These are phyloP conservation scores for Vulpes lagopus DNA, from an alignment of 2,113 vertebrate genomes.

Conservation along the genomic window DNA sequence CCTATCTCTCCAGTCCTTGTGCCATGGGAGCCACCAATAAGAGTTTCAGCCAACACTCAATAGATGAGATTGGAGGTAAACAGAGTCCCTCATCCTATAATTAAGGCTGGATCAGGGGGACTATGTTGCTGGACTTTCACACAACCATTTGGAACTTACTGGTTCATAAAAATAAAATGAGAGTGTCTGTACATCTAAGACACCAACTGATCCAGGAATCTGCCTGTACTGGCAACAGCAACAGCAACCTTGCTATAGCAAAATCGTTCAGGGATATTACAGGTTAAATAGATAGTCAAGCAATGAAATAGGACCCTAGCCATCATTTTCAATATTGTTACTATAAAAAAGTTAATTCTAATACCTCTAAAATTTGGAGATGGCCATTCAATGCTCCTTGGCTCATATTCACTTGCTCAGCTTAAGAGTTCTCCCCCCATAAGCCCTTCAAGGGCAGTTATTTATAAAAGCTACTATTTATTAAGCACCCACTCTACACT, in stretches of 20 bases:
- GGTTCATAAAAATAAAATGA: conserved; percentile 37
- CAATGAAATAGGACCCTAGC: not conserved
- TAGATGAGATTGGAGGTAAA: not conserved
- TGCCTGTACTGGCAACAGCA: not conserved
- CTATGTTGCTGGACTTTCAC: not conserved
- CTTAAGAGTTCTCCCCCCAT: not conserved
- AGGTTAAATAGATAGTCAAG: not conserved
- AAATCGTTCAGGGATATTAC: not conserved
- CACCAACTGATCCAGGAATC: not conserved
- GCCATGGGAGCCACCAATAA: not conserved
- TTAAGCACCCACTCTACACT: not conserved
- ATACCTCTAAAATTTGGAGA: not conserved
- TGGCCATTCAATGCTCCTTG: not conserved
- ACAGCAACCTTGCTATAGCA: not conserved
- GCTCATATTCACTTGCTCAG: not conserved
- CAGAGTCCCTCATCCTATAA: not conserved
- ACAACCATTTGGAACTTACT: not conserved
- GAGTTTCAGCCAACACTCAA: not conserved
- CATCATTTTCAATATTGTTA: conserved; percentile 20
- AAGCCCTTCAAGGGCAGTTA: conserved; percentile 12
- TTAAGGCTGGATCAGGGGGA: not conserved
- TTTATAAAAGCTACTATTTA: conserved; percentile 46
- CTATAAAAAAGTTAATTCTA: conserved; percentile 27
- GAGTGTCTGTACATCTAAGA: conserved; percentile 6
- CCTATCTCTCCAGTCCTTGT: not conserved